These are phyloP conservation scores for Drosophila takahashii DNA, from an alignment of 1,140 invertebrate genomes.

Conservation along the genomic window DNA sequence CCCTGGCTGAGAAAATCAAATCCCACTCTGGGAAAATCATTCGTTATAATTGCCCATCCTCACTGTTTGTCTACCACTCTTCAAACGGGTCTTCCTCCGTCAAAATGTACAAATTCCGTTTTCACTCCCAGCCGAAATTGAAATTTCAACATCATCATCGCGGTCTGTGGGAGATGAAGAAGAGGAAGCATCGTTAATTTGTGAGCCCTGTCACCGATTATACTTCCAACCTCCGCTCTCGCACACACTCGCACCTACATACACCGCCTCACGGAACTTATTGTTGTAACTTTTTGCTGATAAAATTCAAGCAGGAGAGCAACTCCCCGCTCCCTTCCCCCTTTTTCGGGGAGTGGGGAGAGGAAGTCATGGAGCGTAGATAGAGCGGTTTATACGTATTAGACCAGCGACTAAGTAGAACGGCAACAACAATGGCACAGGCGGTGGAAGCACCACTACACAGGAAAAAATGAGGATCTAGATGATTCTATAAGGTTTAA, in stretches of 20 bases:
- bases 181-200: conserved; percentile 47
- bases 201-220: conserved; percentile 56
- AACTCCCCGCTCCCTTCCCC: conserved; percentile 2
- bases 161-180: conserved; percentile 11
- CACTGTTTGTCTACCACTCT: neutral
- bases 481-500: neutral
- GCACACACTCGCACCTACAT: neutral
- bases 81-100: conserved; percentile 35
- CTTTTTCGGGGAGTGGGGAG: conserved; percentile 18
- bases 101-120: conserved; percentile 41
- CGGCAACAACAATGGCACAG: conserved; percentile 57
- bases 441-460: conserved; percentile 12
- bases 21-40: conserved; percentile 17
- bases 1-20: neutral
- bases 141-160: conserved; percentile 54
- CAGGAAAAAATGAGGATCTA: neutral
- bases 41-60: conserved; percentile 42
- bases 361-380: conserved; percentile 65
- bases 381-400: conserved; percentile 54
- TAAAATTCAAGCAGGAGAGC: conserved; percentile 53
- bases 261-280: neutral
- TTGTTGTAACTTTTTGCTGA: conserved; percentile 53
- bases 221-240: conserved; percentile 27
- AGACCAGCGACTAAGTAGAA: conserved; percentile 75
- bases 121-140: conserved; percentile 42